Conservation (phyloP, 23 tunicate genomes). For the Botrylloides violaceus region DNA sequence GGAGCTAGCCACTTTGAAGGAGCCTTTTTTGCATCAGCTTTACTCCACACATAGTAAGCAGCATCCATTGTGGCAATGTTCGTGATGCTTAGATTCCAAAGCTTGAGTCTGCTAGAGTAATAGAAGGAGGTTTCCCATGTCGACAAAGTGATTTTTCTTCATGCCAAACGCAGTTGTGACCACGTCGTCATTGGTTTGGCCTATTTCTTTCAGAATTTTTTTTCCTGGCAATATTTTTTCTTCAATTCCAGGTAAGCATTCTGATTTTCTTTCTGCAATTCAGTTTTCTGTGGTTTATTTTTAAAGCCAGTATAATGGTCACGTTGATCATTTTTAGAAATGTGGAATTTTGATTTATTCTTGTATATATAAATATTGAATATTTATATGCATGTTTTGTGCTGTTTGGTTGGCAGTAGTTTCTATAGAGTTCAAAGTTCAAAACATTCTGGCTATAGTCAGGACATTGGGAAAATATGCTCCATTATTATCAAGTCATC, state of each 20-base stretch:
- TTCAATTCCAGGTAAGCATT: background rate
- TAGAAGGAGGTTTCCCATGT: slow-evolving; percentile 1
- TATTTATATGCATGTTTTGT: too few species aligned
- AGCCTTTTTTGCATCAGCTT: slow-evolving; percentile 9
- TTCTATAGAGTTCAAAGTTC: too few species aligned
- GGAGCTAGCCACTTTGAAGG: slow-evolving; percentile 1
- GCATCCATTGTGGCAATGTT: background rate
- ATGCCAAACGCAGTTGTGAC: background rate
- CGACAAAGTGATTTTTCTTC: background rate
- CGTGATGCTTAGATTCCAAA: background rate
- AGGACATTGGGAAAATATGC: too few species aligned
- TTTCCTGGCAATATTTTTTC: background rate
- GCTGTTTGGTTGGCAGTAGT: too few species aligned
- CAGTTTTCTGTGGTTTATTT: background rate
- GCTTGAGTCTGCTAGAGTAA: background rate
- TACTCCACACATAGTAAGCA: background rate
- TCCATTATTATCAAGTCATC: too few species aligned
- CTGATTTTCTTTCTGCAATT: background rate
- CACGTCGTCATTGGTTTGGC: background rate
- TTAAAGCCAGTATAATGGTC: background rate
- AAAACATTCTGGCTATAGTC: too few species aligned
- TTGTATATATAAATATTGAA: too few species aligned
- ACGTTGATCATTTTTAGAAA: background rate
- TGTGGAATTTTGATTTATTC: background rate
- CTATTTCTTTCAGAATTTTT: background rate